Evolutionary conservation across 1,140 invertebrate genomes (phyloP).

Genomic region (Saccostrea glomerata): DNA sequence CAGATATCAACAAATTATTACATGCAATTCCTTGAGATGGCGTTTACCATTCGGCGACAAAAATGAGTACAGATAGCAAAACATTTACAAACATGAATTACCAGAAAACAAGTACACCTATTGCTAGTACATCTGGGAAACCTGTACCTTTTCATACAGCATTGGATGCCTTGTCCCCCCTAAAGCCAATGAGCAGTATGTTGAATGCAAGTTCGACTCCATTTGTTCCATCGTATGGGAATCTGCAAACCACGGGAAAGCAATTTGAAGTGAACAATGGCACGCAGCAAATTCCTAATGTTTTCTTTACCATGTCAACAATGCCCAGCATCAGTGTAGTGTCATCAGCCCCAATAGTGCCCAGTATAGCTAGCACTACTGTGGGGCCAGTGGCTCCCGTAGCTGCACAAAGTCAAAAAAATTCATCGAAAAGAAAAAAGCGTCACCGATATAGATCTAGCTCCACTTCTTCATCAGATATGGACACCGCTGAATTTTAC

Average conservation of each 20-base stretch:
- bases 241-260: not conserved
- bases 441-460: slow-evolving; percentile 3
- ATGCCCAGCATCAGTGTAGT: not conserved
- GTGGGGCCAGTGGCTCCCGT: slow-evolving; percentile 19
- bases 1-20: not conserved
- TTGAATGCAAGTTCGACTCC: not conserved
- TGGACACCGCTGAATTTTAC: not conserved
- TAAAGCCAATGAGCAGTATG: slow-evolving; percentile 2
- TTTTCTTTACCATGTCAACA: not conserved
- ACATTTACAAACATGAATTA: not conserved
- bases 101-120: slow-evolving; percentile 17
- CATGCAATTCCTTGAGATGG: not conserved
- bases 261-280: not conserved
- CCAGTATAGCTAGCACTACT: not conserved
- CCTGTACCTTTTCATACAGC: not conserved
- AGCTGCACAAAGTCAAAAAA: not conserved
- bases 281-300: not conserved
- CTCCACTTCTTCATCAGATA: slow-evolving; percentile 4
- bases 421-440: not conserved
- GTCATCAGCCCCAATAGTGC: not conserved
- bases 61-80: not conserved
- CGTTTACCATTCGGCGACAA: not conserved
- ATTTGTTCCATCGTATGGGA: not conserved
- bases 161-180: not conserved
- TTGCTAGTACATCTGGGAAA: not conserved